Percentiles rank a stretch among this genome's conserved stretches.
Conservation (phyloP, 2,797 vertebrate genomes). For the Pygocentrus nattereri region DNA sequence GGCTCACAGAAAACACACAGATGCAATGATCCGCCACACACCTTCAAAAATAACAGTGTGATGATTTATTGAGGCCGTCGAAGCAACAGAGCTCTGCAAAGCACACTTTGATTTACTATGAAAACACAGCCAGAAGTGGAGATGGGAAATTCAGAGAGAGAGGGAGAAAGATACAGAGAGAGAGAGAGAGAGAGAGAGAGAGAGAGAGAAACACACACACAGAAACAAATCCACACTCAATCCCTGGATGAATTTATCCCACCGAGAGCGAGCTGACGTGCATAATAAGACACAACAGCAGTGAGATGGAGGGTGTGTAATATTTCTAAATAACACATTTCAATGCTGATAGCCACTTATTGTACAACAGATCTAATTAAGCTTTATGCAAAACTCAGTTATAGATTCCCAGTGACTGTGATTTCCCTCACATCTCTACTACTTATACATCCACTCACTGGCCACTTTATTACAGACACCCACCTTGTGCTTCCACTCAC, state of each 20-base stretch:
- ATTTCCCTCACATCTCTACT: no score
- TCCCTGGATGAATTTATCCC: background rate
- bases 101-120: constrained; percentile 39
- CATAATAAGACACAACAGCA: constrained; percentile 38
- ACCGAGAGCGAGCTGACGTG: constrained; percentile 12
- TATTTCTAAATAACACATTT: background rate
- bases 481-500: no score
- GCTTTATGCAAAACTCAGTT: background rate
- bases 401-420: no score
- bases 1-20: constrained; percentile 58
- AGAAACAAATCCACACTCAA: constrained; percentile 3
- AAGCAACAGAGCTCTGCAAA: constrained; percentile 26
- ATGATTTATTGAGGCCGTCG: constrained; percentile 41
- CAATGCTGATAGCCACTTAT: background rate
- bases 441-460: no score
- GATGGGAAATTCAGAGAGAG: background rate
- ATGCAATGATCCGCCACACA: constrained; percentile 6
- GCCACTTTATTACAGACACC: no score
- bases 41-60: constrained; percentile 13
- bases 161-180: background rate
- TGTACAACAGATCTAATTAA: background rate
- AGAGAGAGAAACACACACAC: background rate
- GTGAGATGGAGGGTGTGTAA: background rate
- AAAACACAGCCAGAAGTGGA: constrained; percentile 30
- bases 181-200: background rate